Evolutionary conservation across 2,888 invertebrate species (phyloP), one percentile per base, ranked within the genome.

Genomic region (Leptopilina myrica): DNA sequence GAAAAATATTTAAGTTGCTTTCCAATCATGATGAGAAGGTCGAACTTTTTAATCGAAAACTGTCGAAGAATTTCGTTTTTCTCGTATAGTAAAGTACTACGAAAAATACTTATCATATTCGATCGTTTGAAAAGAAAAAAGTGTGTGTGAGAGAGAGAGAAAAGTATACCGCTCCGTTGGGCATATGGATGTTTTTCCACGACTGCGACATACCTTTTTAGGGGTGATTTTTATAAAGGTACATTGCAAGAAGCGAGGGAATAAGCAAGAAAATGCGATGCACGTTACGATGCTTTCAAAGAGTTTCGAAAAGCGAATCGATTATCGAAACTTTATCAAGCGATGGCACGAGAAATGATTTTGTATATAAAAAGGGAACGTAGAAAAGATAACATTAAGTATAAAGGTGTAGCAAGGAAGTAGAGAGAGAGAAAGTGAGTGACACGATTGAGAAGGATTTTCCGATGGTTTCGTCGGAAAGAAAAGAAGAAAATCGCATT

Each of bases 301-400:
- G 73, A 53, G 73, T 33, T 33, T 73, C n/a, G 33, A 33, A 56
- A 73, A 73, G 33, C 33, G 33, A 73, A 73, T 73, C 73, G 73
- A 73, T 56, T 73, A 73, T 73, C 73, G 73, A 73, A 56, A 56
- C 56, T 56, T 73, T 56, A 73, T 56, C 73, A 73, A 56, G 73
- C 73, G 56, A 56, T 56, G 56, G 56, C 33, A 56, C 33, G 53
- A 40, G 73, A 73, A n/a, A 73, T 73, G 73, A 73, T 73, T 73
- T 73, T 53, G 73, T 73, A 56, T 56, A 73, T 73, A 56, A 73
- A 73, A 73, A 56, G 53, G 33, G 14, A 49, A n/a, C n/a, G 33
- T 0, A 33, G 53, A 56, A 73, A 73, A 73, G 8, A 14, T 56
- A 40, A 73, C 26, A n/a, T 73, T 73, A 73, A 73, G 73, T 26